These are phyloP conservation scores for Osmerus mordax DNA, from an alignment of 2,113 vertebrate genomes.

Conservation along the genomic window DNA sequence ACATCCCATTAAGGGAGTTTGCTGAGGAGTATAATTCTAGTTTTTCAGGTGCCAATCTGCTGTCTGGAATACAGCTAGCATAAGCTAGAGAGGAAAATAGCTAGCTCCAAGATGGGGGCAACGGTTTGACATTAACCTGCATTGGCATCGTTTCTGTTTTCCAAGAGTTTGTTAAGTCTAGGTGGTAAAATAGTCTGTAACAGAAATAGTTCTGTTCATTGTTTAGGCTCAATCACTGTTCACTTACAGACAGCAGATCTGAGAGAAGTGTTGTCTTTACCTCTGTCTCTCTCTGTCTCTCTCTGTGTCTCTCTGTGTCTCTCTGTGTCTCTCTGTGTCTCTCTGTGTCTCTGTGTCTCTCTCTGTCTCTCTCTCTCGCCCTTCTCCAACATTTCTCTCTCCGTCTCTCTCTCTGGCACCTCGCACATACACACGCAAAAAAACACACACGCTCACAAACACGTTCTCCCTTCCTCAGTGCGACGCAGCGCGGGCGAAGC, in stretches of 20 bases:
- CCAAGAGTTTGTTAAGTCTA: conserved; percentile 51
- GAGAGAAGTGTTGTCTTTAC: not conserved
- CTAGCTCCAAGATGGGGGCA: conserved; percentile 35
- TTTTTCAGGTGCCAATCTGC: conserved; percentile 59
- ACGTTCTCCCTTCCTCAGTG: conserved; percentile 22
- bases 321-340: no score
- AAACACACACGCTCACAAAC: conserved; percentile 5
- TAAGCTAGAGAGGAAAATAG: conserved; percentile 42
- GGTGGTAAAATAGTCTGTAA: conserved; percentile 2
- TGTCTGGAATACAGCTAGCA: conserved; percentile 42
- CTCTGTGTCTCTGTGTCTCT: no score
- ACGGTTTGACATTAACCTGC: conserved; percentile 51
- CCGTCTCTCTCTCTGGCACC: not conserved
- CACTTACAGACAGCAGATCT: conserved; percentile 2
- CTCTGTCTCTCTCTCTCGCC: no score
- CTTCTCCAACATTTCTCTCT: not conserved
- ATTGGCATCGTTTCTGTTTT: conserved; percentile 42
- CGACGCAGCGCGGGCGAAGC: conserved; percentile 40
- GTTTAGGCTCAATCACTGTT: conserved; percentile 4
- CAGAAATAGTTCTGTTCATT: no score
- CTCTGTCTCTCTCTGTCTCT: no score
- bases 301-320: no score
- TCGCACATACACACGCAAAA: conserved; percentile 22
- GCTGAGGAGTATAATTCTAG: conserved; percentile 59
- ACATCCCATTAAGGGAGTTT: conserved; percentile 57